phyloP scores from a whole-genome alignment of 2,797 vertebrate genomes.

The Semotilus atromaculatus region DNA sequence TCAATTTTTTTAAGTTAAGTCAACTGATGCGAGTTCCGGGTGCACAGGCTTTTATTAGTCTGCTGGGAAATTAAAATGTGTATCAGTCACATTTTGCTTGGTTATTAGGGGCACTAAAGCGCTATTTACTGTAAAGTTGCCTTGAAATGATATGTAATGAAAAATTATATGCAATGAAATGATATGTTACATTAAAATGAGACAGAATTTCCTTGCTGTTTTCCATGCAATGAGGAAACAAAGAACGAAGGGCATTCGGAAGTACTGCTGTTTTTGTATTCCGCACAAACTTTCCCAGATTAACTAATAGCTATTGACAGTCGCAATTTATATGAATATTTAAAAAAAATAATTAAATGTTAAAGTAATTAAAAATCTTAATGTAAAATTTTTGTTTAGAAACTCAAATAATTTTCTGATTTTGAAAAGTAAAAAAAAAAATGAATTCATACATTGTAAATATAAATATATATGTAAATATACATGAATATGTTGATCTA shows the following conservation, averaged over 20 bases:
- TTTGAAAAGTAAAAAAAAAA: no score
- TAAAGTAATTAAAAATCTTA: background rate
- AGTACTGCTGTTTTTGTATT: background rate
- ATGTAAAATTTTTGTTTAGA: no score
- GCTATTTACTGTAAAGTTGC: slow-evolving; percentile 5
- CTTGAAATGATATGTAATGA: slow-evolving; percentile 10
- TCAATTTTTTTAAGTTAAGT: no score
- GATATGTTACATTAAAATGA: background rate
- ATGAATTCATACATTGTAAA: background rate
- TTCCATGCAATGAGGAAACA: background rate
- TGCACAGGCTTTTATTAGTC: slow-evolving; percentile 13
- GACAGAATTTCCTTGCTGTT: background rate
- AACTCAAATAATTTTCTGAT: no score
- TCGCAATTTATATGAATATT: background rate
- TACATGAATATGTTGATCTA: background rate
- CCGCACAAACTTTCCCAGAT: background rate
- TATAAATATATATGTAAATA: background rate
- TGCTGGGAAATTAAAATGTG: background rate
- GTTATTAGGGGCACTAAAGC: background rate
- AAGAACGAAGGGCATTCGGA: background rate
- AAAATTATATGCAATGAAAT: background rate
- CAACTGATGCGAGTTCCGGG: background rate
- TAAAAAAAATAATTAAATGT: no score
- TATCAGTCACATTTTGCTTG: background rate
- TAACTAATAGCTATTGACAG: background rate